Base-by-base conservation (phyloP, 1,140 invertebrate species). In the Diorhabda sublineata region DNA sequence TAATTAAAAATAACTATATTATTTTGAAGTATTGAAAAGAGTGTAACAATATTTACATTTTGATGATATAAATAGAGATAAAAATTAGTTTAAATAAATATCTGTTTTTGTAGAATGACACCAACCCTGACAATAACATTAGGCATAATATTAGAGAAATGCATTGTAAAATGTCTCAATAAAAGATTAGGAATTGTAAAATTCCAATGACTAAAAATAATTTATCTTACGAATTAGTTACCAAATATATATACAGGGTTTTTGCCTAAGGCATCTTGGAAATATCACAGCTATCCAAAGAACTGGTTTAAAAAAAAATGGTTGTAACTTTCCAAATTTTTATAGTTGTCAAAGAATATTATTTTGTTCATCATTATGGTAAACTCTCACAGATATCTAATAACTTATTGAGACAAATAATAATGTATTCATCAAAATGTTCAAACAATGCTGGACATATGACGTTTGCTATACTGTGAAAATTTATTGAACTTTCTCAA, bases 221-320 rank as follows among this genome's bases (percentile, higher is more conserved):
- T 73, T 71, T 74, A 73, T 52, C 72, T 74, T 71, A 73, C 67
- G 61, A 62, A 72, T 71, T 67, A 74, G 67, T 76, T 73, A 71
- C 68, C 70, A 71, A 61, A 52, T 52, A 52, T 71, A 70, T 73
- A 60, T 67, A 67, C 63, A 64, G 63, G 63, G 63, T 64, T 64
- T 11, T 64, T 45, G 52, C 45, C 63, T 45, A 41, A 64, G 63
- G 63, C 26, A n/a, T 64, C 47, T 52, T n/a, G 47, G 47, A 52
- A 6, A 11, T 26, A 64, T 64, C 63, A 64, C 63, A 64, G 63
- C 45, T 64, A 45, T 41, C 45, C 26, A 26, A 64, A 57, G 45
- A 58, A 67, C 58, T 59, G 26, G 47, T 65, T 70, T 76, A 69
- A 74, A 67, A 26, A 11, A 26, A 26, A 26, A 26, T 26, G 26